These are phyloP conservation scores for Agriotes lineatus DNA, from an alignment of 2,888 invertebrate species.

Conservation along the genomic window DNA sequence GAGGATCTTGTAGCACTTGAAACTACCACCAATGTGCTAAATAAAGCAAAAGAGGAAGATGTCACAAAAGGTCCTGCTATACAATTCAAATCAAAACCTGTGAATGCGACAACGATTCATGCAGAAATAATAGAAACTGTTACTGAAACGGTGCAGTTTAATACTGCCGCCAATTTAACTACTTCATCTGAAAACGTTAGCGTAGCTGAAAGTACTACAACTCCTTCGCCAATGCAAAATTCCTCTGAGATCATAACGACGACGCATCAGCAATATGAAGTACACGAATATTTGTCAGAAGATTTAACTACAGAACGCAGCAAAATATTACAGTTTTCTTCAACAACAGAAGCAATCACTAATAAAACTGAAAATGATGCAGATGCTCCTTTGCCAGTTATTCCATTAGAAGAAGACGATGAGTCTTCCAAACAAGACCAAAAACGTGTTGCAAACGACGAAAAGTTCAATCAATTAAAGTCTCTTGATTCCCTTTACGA, in stretches of 20 bases:
- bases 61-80: neutral
- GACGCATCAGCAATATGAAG: slow-evolving; percentile 54
- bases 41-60: slow-evolving; percentile 22
- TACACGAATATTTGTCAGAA: slow-evolving; percentile 50
- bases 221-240: neutral
- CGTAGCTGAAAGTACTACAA: neutral
- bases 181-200: neutral
- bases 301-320: slow-evolving; percentile 56
- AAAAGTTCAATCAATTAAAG: slow-evolving; percentile 50
- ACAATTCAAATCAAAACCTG: slow-evolving; percentile 31
- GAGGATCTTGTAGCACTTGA: slow-evolving; percentile 64
- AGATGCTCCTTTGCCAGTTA: slow-evolving; percentile 48
- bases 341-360: slow-evolving; percentile 47
- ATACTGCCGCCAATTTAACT: neutral
- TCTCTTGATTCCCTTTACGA: slow-evolving; percentile 47
- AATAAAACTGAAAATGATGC: slow-evolving; percentile 19
- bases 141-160: slow-evolving; percentile 13
- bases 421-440: slow-evolving; percentile 46
- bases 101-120: slow-evolving; percentile 44
- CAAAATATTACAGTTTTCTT: slow-evolving; percentile 57
- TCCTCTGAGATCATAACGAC: neutral
- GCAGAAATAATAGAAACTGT: slow-evolving; percentile 56
- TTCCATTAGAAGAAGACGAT: slow-evolving; percentile 50
- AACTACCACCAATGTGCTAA: slow-evolving; percentile 58
- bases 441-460: too few species aligned